Evolutionary conservation across 2,888 invertebrate genomes (phyloP), one percentile per base, ranked within the genome.

Genomic region (Strigamia transsilvanica): DNA sequence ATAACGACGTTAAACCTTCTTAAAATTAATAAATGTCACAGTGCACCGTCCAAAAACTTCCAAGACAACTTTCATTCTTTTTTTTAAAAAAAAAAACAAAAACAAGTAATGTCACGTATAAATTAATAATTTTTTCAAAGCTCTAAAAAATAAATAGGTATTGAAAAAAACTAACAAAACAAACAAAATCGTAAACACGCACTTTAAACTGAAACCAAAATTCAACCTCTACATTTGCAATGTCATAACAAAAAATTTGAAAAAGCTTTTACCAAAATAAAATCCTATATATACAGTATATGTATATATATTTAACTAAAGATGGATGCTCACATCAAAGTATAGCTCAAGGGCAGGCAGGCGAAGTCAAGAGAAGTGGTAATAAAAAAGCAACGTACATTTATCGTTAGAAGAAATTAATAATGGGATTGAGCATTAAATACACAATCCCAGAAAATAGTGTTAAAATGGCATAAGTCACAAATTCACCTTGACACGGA

Each of bases 21-120:
- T 61, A 23, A 61, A 61, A 61, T 61, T 61, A 61, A 61, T 61
- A 61, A 61, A n/a, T 61, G 51, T 61, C 18, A 21, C 23, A 61
- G 3, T 9, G 7, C 9, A 12, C 4, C 10, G 21, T 21, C 18
- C 4, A 12, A 46, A 46, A 61, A 51, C 51, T 51, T 51, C 7
- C 51, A 51, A 61, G 21, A 21, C 4, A 61, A 61, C 61, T 61
- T 21, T n/a, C 9, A 46, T 9, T 21, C 23, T 38, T 27, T 27
- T 27, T 27, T 27, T 27, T 27, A 27, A 27, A 27, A 3, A 27
- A 2, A 27, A 27, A 27, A 3, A 27, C 3, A 27, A 27, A 27
- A 27, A 27, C 27, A 27, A 27, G 27, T 27, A 27, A 27, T 27
- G 27, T 27, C 27, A 3, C 27, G 27, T 27, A 27, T 27, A 27